Evolutionary conservation across 2,113 vertebrate genomes (phyloP), one percentile per base, ranked within the genome.

Genomic region (Xenus cinereus): DNA sequence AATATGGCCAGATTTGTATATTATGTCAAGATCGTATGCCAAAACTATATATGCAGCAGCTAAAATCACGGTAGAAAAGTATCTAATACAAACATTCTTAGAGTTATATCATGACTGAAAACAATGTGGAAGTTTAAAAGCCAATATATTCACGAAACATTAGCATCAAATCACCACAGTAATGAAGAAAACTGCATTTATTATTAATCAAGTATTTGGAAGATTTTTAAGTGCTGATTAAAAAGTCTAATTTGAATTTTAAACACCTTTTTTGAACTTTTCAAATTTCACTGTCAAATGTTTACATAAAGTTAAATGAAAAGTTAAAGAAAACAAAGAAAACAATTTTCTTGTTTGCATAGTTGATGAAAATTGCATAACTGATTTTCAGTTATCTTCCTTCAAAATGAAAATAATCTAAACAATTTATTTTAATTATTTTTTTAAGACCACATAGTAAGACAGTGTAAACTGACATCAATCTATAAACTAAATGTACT

Each of bases 181-280:
- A 80, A 89, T 80, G 33, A 77, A 69, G 66, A 84, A 91, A 92
- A 28, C 7, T 1, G 1, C 27, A 62, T 57, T 64, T 84, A 80
- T 86, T 89, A 90, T 89, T 89, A 77, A 66, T 90, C 63, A 90
- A 73, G 62, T 69, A 62, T 94, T 90, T 90, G 35, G 30, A 86
- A 94, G 39, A 89, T 74, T 85, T 90, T 79, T 3, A 94, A 89
- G 35, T 56, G 30, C 59, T 85, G 53, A 90, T 91, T 93, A 68
- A 94, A 41, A 84, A 59, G 71, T 6, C 13, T 74, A 87, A 88
- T 94, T 91, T 84, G 27, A 93, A 90, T 92, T 97, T 90, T 68
- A 95, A 88, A 95, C 46, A 95, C 19, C 60, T 79, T 53, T 88
- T 71, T 93, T n/a, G 13, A 85, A 57, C 45, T 94, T 96, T 95